A percentile compares a stretch with the other conserved stretches of the same genome.
phyloP scores from a whole-genome alignment of 2,888 invertebrate species.

The Sclerodermus sp. region DNA sequence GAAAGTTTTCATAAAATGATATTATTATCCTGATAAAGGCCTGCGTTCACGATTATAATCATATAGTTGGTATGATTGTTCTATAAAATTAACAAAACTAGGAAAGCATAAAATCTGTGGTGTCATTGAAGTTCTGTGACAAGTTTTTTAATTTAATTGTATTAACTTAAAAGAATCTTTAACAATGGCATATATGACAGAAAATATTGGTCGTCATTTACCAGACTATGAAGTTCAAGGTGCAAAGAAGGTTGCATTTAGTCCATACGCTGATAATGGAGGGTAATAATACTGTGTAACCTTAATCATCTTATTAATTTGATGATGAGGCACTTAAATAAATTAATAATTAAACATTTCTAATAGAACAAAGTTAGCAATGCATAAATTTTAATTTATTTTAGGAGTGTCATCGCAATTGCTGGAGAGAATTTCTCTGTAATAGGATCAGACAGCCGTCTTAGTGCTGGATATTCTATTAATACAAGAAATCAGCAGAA shows the following conservation, averaged over 20 bases:
- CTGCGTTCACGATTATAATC: no score
- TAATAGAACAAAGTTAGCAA: constrained; percentile 2
- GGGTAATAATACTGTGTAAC: constrained; percentile 62
- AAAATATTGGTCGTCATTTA: constrained; percentile 58
- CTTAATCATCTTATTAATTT: constrained; percentile 14
- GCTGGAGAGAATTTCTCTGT: constrained; percentile 94
- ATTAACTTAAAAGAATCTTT: no score
- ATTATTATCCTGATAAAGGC: no score
- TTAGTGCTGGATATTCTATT: constrained; percentile 89
- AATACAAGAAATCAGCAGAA: constrained; percentile 88
- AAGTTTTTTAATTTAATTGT: no score
- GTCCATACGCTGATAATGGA: constrained; percentile 77
- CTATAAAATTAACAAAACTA: neutral
- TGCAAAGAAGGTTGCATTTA: constrained; percentile 61
- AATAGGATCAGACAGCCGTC: constrained; percentile 92
- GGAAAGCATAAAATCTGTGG: constrained; percentile 25
- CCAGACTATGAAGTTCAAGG: constrained; percentile 57
- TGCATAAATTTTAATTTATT: constrained; percentile 5
- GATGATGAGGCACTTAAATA: neutral
- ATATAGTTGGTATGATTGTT: no score
- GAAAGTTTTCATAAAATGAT: no score
- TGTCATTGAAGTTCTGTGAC: constrained; percentile 28
- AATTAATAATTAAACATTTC: neutral
- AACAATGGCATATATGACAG: constrained; percentile 40
- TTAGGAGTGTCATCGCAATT: constrained; percentile 91